These are phyloP conservation scores for Sericinus montela DNA, from an alignment of 2,888 invertebrate species.

Conservation along the genomic window DNA sequence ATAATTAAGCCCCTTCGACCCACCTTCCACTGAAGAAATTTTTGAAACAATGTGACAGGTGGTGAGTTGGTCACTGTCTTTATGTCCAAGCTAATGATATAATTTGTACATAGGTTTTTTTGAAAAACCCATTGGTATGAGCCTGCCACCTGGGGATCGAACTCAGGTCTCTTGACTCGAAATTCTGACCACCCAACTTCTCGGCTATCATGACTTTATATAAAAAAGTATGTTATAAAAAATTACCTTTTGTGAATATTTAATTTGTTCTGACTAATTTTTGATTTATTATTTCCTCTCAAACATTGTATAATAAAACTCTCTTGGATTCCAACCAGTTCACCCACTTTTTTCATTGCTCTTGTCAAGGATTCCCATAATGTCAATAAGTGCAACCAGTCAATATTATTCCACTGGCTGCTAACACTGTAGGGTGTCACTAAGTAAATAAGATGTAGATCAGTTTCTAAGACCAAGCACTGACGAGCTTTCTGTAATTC, in stretches of 20 bases:
- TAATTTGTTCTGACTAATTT: slow-evolving; percentile 73
- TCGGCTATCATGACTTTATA: too few relatives aligned
- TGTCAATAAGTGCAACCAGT: slow-evolving; percentile 89
- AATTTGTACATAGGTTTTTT: too few relatives aligned
- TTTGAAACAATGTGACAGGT: too few relatives aligned
- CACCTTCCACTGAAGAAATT: too few relatives aligned
- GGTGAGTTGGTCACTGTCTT: too few relatives aligned
- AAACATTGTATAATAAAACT: slow-evolving; percentile 89
- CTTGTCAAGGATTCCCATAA: slow-evolving; percentile 90
- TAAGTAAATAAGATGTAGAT: slow-evolving; percentile 95
- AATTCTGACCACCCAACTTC: too few relatives aligned
- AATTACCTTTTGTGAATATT: slow-evolving; percentile 82
- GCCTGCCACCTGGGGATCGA: too few relatives aligned
- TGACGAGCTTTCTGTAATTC: slow-evolving; percentile 94
- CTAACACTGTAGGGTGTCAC: slow-evolving; percentile 96
- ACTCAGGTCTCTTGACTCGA: too few relatives aligned
- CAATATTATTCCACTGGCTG: slow-evolving; percentile 87
- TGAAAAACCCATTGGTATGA: too few relatives aligned
- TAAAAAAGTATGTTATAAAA: not conserved
- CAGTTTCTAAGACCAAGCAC: slow-evolving; percentile 95
- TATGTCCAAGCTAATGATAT: too few relatives aligned
- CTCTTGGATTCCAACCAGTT: slow-evolving; percentile 93
- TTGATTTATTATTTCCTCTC: slow-evolving; percentile 81
- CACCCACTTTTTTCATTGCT: slow-evolving; percentile 91
- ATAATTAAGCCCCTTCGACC: too few relatives aligned